These are phyloP conservation scores for Pipistrellus pipistrellus DNA, from an alignment of 2,797 vertebrate species.

Conservation along the genomic window DNA sequence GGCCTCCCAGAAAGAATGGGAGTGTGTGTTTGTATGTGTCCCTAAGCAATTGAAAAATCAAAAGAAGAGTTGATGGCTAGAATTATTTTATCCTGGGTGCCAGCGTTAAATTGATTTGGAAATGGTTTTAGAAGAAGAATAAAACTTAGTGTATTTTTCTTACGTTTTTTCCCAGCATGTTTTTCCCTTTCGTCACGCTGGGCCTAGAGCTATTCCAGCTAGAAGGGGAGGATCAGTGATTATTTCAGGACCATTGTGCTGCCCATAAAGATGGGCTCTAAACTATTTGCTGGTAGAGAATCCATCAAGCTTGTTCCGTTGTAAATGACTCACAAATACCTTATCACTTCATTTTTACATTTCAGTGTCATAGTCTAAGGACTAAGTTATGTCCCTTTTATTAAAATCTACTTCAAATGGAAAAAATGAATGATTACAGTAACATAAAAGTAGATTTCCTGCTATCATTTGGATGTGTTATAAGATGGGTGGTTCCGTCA, in stretches of 20 bases:
- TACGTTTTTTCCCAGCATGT: background rate
- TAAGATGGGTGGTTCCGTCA: background rate
- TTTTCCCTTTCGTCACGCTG: background rate
- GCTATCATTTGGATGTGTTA: background rate
- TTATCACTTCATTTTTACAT: slow-evolving; percentile 11
- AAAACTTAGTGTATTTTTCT: slow-evolving; percentile 20
- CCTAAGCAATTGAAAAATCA: background rate
- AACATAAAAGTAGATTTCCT: slow-evolving; percentile 25
- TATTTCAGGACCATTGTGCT: background rate
- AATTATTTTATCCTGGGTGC: background rate
- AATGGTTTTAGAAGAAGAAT: background rate
- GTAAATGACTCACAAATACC: background rate
- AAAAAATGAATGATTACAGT: background rate
- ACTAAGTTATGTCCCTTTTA: background rate
- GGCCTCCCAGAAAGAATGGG: background rate
- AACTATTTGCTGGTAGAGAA: background rate
- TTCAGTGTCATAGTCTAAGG: slow-evolving; percentile 10
- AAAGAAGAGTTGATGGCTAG: background rate
- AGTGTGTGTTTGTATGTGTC: background rate
- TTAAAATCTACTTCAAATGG: background rate
- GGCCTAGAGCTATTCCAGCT: background rate
- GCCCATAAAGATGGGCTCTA: background rate
- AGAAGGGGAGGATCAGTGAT: background rate
- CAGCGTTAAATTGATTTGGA: background rate
- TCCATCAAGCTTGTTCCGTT: background rate